These are phyloP conservation scores for Epinephelus awoara DNA, from an alignment of 2,797 vertebrate species.

Conservation along the genomic window DNA sequence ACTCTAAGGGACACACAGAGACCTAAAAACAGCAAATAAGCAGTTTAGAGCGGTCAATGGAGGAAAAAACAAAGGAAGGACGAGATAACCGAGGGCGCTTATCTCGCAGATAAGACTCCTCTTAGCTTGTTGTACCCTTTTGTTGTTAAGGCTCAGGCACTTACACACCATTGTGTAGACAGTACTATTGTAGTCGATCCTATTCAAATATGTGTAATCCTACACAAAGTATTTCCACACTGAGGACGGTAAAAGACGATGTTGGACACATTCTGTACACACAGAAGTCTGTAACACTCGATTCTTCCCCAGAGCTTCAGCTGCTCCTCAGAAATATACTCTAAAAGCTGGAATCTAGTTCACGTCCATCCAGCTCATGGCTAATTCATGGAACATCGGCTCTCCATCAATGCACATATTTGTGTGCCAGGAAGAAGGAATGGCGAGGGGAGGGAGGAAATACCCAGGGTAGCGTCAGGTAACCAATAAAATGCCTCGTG, in stretches of 20 bases:
- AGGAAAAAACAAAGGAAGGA: slow-evolving; percentile 31
- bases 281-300: not conserved
- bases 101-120: slow-evolving; percentile 73
- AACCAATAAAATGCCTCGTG: slow-evolving; percentile 71
- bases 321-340: slow-evolving; percentile 30
- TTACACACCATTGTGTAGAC: slow-evolving; percentile 62
- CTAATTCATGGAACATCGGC: slow-evolving; percentile 73
- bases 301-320: slow-evolving; percentile 31
- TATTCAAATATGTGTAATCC: slow-evolving; percentile 67
- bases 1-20: not conserved
- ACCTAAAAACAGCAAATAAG: slow-evolving; percentile 20
- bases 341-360: slow-evolving; percentile 75
- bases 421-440: slow-evolving; percentile 18
- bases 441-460: not conserved
- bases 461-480: slow-evolving; percentile 56
- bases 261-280: slow-evolving; percentile 17
- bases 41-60: slow-evolving; percentile 24
- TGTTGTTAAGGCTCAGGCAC: slow-evolving; percentile 61
- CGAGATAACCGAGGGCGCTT: slow-evolving; percentile 51
- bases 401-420: slow-evolving; percentile 57
- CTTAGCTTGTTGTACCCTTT: slow-evolving; percentile 58
- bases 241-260: slow-evolving; percentile 39
- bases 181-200: slow-evolving; percentile 33
- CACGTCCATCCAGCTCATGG: slow-evolving; percentile 72
- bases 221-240: slow-evolving; percentile 56